Evolutionary conservation across 2,797 vertebrate genomes (phyloP), one percentile per base, ranked within the genome.

Genomic region (Telmatherina bonti): DNA sequence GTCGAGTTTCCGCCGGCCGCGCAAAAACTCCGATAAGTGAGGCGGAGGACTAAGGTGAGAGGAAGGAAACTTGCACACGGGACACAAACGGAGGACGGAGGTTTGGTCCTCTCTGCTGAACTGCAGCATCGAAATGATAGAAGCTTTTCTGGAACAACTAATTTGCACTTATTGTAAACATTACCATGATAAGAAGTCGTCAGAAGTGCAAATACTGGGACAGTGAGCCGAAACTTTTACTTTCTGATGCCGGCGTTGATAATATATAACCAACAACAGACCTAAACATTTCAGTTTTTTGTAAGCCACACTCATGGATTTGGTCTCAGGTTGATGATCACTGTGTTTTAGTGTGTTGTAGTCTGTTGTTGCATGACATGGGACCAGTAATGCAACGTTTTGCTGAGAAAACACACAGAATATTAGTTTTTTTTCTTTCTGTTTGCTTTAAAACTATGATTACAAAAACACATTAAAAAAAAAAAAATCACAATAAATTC

Each of bases 11-110:
- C 96, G 97, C 51, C 88, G 97, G 18, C 96, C 96, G 0, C 96
- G 97, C 67, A 97, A 98, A 86, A 96, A 96, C 81, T 99, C 97
- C 0, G 98, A 99, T 51, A 99, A 99, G 90, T 99, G 93, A 98
- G 68, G 65, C 31, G 0, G 26, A 61, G 62, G 59, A 70, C 35
- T 59, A 30, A 9, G 41, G 0, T 57, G 60, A 75, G 33, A 49
- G 45, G 47, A 33, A 62, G 72, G 38, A 41, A 61, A 60, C 62
- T 76, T 75, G 73, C 80, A 86, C 78, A 78, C 41, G 55, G 65
- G 53, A 47, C 67, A 67, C 27, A 59, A 68, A 20, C 43, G 75
- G 61, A 73, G 57, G 73, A 74, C 65, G 10, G 36, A 49, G 41
- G 45, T 56, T 41, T 67, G 38, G 56, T 62, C 13, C 2, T 69